Evolutionary conservation across 92 coral and sea anemone genomes (phyloP), one percentile per base, ranked within the genome.

Genomic region (Umimayanthus chanpuru): DNA sequence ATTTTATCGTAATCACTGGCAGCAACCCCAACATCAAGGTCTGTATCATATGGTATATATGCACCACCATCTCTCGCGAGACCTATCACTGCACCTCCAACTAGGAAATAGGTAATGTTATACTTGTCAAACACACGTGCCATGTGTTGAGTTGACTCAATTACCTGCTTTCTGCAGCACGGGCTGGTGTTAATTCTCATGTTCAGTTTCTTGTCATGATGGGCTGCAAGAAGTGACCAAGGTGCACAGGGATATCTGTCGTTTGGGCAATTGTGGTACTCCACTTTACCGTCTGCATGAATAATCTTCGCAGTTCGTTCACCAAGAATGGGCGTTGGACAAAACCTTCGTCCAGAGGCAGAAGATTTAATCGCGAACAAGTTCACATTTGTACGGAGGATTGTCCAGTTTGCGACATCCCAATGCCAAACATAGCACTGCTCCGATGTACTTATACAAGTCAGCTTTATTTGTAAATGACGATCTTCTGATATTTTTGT

Each of bases 241-340:
- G 86, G 86, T 1, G 90, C 86, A 88, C 90, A 88, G 12, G 90
- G 90, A 49, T 77, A 77, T 41, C 78, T 88, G 21, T 41, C 6
- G 70, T 39, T 79, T 10, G 65, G 32, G 36, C 90, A 88, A 10
- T 85, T 86, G 9, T 68, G 90, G 30, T 80, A 88, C 9, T 88
- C 90, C 4, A 80, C 86, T 4, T 4, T 41, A 20, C 90, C 90
- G 76, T 81, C 58, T 6, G 86, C 26, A 30, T 80, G 76, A 38
- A 88, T 18, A 44, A 88, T 88, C 81, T 81, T 88, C 47, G 65
- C 90, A n/a, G 85, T 78, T 20, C 90, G 85, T 39, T 16, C 38
- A 25, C 90, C 90, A 53, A 28, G 61, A 29, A 77, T 39, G 4
- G 90, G 90, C 43, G 0, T 88, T 2, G 87, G 90, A 47, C 90